Base-by-base conservation (phyloP, 2,113 vertebrate species). In the Sciurus niger region DNA sequence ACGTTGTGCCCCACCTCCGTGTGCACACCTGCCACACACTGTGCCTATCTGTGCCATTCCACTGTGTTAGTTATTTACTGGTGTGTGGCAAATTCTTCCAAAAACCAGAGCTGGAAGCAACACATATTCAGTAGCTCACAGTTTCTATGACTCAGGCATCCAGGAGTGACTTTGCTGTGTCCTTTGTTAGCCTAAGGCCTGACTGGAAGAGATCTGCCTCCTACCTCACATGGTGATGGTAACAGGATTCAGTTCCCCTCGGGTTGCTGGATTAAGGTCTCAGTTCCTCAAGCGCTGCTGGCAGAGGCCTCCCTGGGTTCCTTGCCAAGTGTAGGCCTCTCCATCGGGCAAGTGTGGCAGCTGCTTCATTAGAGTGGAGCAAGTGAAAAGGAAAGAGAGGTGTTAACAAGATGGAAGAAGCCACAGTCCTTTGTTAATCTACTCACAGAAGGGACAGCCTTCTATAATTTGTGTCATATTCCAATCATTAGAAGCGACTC, bases 281-380 rank as follows among this genome's bases (percentile, higher is more conserved):
- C 73, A n/a, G 46, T 82, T 95, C 78, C 77, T 95, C 78, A 82
- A 95, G 63, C 43, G 65, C 51, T 58, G 43, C 63, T 89, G 90
- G 46, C 74, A 2, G 79, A 77, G 83, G 16, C 40, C 46, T 76
- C 63, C 43, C 30, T 79, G 3, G 0, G 46, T 68, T 51, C 25
- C 40, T 37, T 76, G 77, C 82, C 82, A 40, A 2, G 2, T 4
- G 4, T 16, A n/a, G 46, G 25, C 46, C 80, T 94, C 70, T 51
- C 74, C 28, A 37, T 58, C 18, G 22, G 73, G 60, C 13, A 53
- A 74, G 70, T 32, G 24, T 5, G 65, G 46, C 82, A 74, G 20
- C 91, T 73, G 37, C 60, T 55, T 79, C 77, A 46, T 60, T 68
- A 90, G 10, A 89, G 43, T 0, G 46, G 2, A 65, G 86, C 80